Conservation (phyloP, 2,888 invertebrate species). For the Epinotia ramella region DNA sequence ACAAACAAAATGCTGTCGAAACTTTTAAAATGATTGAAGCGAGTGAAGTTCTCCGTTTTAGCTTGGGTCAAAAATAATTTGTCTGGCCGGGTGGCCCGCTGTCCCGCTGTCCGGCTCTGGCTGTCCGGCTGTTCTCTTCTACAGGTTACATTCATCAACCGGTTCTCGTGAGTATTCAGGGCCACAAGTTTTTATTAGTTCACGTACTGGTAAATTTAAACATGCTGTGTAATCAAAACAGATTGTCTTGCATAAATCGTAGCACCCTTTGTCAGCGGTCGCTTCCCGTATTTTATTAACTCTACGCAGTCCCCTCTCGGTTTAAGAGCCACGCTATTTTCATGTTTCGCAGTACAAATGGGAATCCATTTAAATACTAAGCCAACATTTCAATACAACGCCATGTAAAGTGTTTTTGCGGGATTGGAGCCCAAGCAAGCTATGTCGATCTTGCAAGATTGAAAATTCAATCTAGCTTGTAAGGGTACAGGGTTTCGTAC, state of each 20-base stretch:
- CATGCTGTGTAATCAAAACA: neutral
- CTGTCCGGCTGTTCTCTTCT: too few species aligned
- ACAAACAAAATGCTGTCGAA: too few species aligned
- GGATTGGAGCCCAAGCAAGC: slow-evolving; percentile 29
- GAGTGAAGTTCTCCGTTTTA: too few species aligned
- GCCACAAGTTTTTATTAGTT: too few species aligned
- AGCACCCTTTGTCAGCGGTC: slow-evolving; percentile 54
- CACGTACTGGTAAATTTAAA: neutral
- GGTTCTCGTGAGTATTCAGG: too few species aligned
- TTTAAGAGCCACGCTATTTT: slow-evolving; percentile 85
- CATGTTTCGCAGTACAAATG: slow-evolving; percentile 85
- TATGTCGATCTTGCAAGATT: slow-evolving; percentile 35
- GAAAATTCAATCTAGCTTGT: slow-evolving; percentile 44
- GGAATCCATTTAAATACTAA: slow-evolving; percentile 85
- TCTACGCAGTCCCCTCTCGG: slow-evolving; percentile 74
- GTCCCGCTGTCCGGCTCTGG: too few species aligned
- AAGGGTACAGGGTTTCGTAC: slow-evolving; percentile 3
- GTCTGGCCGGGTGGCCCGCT: too few species aligned
- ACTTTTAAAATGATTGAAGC: too few species aligned
- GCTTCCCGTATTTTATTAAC: slow-evolving; percentile 66
- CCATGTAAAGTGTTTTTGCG: slow-evolving; percentile 66
- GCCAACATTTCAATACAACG: slow-evolving; percentile 81
- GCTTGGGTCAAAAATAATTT: too few species aligned
- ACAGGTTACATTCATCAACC: too few species aligned
- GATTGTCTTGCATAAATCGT: slow-evolving; percentile 57